Percentiles rank a stretch among this genome's conserved stretches.
Conservation (phyloP, 2,888 invertebrate species). For the Heterodera filipjevi region DNA sequence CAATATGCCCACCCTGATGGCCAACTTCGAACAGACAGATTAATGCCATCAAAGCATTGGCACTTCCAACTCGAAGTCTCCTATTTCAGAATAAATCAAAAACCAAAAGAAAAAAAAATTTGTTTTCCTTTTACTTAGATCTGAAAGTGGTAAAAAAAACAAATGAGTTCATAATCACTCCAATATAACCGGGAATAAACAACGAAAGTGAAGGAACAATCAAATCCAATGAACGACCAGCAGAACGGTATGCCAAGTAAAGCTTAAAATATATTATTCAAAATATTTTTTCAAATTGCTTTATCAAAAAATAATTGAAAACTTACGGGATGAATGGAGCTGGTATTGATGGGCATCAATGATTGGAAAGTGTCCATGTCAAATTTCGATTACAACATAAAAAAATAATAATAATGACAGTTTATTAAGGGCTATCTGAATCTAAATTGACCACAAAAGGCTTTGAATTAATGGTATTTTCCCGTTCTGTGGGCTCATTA, state of each 20-base stretch:
- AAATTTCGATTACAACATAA: too few relatives aligned
- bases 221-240: neutral
- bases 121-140: neutral
- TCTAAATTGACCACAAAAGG: too few relatives aligned
- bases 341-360: neutral
- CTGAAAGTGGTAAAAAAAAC: neutral
- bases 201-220: neutral
- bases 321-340: neutral
- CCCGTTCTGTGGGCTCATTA: too few relatives aligned
- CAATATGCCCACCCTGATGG: neutral
- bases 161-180: neutral
- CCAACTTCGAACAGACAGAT: constrained; percentile 1
- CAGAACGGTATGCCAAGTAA: constrained; percentile 4
- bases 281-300: too few relatives aligned
- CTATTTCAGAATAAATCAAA: neutral
- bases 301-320: too few relatives aligned
- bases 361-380: too few relatives aligned
- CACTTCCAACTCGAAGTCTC: neutral
- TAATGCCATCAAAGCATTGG: neutral
- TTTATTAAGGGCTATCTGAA: too few relatives aligned
- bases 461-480: too few relatives aligned
- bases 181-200: neutral
- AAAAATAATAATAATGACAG: too few relatives aligned
- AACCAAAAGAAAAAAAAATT: neutral
- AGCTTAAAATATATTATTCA: neutral